Percentiles rank a stretch among this genome's conserved stretches.
These are phyloP conservation scores for Polymixis flavicincta DNA, from an alignment of 2,888 invertebrate species.

Conservation along the genomic window DNA sequence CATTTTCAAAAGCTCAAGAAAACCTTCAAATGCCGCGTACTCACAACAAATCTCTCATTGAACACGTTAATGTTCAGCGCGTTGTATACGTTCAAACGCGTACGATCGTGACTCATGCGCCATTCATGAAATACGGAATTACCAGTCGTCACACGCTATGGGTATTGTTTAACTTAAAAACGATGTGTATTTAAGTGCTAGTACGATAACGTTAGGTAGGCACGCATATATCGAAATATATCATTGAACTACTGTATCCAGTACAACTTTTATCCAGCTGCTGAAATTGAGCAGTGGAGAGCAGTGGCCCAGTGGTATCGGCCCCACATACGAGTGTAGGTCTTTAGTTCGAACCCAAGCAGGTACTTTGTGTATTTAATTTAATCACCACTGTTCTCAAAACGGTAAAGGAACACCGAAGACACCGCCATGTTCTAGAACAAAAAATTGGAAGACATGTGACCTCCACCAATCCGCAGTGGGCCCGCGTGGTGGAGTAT, in stretches of 20 bases:
- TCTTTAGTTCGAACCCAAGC: too few relatives aligned
- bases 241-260: background rate
- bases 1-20: conserved; percentile 20
- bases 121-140: conserved; percentile 66
- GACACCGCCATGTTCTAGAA: too few relatives aligned
- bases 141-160: conserved; percentile 35
- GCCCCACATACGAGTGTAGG: too few relatives aligned
- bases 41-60: conserved; percentile 50
- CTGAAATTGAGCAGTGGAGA: too few relatives aligned
- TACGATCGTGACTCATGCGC: conserved; percentile 59
- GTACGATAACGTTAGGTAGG: background rate
- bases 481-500: too few relatives aligned
- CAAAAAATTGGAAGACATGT: too few relatives aligned
- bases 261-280: too few relatives aligned
- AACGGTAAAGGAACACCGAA: too few relatives aligned
- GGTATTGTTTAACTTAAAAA: conserved; percentile 29
- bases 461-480: too few relatives aligned
- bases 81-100: conserved; percentile 33
- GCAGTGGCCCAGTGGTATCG: too few relatives aligned
- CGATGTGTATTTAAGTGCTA: conserved; percentile 1
- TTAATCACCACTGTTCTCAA: too few relatives aligned
- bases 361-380: too few relatives aligned
- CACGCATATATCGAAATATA: conserved; percentile 4
- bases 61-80: conserved; percentile 32
- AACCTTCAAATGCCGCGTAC: conserved; percentile 26